Base-by-base conservation (phyloP, 1,140 invertebrate species). In the Bombus affinis region DNA sequence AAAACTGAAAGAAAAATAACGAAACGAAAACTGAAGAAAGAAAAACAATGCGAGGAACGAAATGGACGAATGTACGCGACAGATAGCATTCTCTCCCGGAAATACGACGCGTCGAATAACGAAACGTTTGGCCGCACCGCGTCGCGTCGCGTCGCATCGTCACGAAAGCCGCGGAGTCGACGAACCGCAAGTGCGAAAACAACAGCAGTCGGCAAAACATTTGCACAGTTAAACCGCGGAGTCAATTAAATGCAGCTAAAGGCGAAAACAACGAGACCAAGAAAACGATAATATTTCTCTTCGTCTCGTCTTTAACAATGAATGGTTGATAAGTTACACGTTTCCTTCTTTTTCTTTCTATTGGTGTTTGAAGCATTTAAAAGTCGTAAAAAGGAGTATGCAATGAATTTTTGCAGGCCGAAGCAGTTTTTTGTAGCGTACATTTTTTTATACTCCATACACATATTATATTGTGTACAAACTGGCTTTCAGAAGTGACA, bases 91-190 rank as follows among this genome's bases (percentile, higher is more conserved):
- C 62, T 73, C 44, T 59, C n/a, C 53, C 82, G 83, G 71, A 77
- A 83, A 87, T 59, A 32, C 39, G 62, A 72, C 39, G 70, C 81
- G 78, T 81, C 75, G 89, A n/a, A 78, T 86, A 68, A 81, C 76
- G 82, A 84, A 76, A 87, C 70, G 28, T 28, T 76, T 65, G 42
- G 28, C 32, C 28, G n/a, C 9, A 32, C 28, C 72, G 53, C 39
- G 71, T 62, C 59, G 59, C 81, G 53, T 62, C 59, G 59, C 81
- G 53, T 44, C 57, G 71, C 18, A 53, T 39, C 59, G 39, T 35
- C 57, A 42, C 57, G 73, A 70, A 66, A 42, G 44, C 35, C 81
- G 32, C 25, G 39, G n/a, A 37, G 68, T 76, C 72, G 72, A 75
- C 72, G 73, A 83, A 68, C 73, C 47, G 62, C 32, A 35, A 18